Conservation (phyloP, 2,888 invertebrate species). For the Nemoura dubitans region DNA sequence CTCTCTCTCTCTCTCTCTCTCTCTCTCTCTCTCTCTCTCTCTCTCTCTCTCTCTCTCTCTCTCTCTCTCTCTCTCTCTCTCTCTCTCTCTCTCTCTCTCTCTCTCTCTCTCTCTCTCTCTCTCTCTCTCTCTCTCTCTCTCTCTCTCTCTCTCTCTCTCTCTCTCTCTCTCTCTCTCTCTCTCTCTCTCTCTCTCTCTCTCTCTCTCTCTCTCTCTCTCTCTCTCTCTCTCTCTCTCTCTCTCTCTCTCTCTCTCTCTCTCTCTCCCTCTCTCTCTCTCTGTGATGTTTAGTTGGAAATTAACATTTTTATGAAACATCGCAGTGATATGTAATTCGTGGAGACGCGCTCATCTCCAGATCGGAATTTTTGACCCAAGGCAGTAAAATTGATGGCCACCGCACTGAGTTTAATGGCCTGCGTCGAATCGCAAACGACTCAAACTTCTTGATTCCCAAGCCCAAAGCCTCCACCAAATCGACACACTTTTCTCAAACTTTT, state of each 20-base stretch:
- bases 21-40: neutral
- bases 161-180: neutral
- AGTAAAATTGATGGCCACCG: neutral
- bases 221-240: neutral
- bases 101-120: neutral
- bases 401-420: neutral
- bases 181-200: neutral
- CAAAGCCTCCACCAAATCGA: neutral
- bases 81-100: neutral
- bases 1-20: neutral
- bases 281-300: neutral
- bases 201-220: neutral
- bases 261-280: neutral
- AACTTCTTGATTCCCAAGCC: neutral
- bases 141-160: neutral
- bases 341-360: neutral
- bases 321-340: neutral
- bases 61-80: neutral
- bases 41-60: neutral
- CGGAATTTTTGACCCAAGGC: neutral
- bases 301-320: constrained; percentile 2
- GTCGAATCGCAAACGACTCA: neutral
- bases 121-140: neutral
- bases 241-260: neutral
- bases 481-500: neutral